Evolutionary conservation across 1,140 invertebrate genomes (phyloP).

Genomic region (Steinernema feltiae): DNA sequence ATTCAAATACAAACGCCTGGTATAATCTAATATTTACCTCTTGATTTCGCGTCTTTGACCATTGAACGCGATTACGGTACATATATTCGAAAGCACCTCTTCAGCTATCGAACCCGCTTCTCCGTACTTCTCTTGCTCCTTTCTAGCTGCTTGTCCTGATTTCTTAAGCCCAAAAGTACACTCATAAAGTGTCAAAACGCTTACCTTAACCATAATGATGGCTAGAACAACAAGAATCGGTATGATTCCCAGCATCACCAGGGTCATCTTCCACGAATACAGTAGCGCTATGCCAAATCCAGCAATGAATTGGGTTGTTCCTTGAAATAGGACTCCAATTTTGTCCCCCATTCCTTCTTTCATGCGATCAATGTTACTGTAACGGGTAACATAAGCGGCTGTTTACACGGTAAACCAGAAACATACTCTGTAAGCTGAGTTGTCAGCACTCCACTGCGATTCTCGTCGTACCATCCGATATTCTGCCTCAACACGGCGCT

Average conservation of each 20-base stretch:
- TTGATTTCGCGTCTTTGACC: conserved; percentile 59
- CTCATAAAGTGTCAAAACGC: background rate
- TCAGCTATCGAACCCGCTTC: conserved; percentile 63
- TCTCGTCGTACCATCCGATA: conserved; percentile 80
- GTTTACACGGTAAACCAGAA: background rate
- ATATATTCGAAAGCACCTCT: conserved; percentile 59
- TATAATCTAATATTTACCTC: conserved; percentile 21
- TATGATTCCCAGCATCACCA: conserved; percentile 37
- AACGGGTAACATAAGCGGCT: background rate
- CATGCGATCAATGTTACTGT: conserved; percentile 77
- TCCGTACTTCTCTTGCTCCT: conserved; percentile 70
- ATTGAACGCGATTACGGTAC: conserved; percentile 60
- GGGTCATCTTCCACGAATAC: conserved; percentile 37
- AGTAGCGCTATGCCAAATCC: conserved; percentile 36
- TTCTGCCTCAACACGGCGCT: conserved; percentile 74
- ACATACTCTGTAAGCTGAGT: conserved; percentile 78
- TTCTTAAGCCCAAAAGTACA: conserved; percentile 30
- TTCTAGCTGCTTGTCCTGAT: background rate
- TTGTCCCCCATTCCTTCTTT: conserved; percentile 83
- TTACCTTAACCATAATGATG: conserved; percentile 31
- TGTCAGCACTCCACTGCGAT: conserved; percentile 76
- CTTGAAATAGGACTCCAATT: conserved; percentile 70
- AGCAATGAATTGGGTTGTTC: conserved; percentile 35
- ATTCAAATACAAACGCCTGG: background rate
- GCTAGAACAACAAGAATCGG: conserved; percentile 38